Conservation (phyloP, 2,888 invertebrate genomes). For the Achlya flavicornis region DNA sequence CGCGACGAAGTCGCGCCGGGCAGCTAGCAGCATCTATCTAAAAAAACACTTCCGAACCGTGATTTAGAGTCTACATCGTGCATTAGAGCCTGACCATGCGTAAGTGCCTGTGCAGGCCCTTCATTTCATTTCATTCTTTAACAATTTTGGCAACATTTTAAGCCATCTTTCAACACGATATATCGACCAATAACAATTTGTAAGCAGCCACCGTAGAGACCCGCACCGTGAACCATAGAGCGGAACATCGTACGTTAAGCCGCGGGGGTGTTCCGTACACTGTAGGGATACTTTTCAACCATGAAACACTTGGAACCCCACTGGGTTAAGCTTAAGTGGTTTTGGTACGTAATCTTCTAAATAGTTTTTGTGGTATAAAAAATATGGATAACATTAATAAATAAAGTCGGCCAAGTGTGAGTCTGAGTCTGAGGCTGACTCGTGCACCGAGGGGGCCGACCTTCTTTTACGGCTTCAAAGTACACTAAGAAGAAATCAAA, state of each 20-base stretch:
- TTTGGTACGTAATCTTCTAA: slow-evolving; percentile 19
- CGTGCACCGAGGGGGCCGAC: no score
- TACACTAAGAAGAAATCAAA: no score
- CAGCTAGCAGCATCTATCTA: no score
- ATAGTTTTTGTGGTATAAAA: slow-evolving; percentile 13
- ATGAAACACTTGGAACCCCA: slow-evolving; percentile 20
- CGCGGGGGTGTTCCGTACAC: slow-evolving; percentile 44
- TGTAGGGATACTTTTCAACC: slow-evolving; percentile 1
- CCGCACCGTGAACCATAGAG: slow-evolving; percentile 28
- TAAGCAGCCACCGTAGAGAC: slow-evolving; percentile 23
- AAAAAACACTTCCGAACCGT: no score
- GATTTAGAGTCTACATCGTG: no score
- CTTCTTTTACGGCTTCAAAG: no score
- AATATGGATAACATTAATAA: neutral
- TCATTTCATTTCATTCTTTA: slow-evolving; percentile 13
- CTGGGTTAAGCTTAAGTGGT: slow-evolving; percentile 25
- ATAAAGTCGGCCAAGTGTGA: no score
- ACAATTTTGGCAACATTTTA: slow-evolving; percentile 15
- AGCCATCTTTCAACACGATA: slow-evolving; percentile 9
- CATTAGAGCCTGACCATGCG: no score
- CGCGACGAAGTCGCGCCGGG: no score
- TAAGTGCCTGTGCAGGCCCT: no score
- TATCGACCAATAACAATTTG: slow-evolving; percentile 38
- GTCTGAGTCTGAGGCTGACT: no score
- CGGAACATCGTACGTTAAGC: slow-evolving; percentile 52